A percentile compares a stretch with the other conserved stretches of the same genome.
Evolutionary conservation across 2,113 vertebrate species (phyloP).

Genomic region (Rhinolophus ferrumequinum): DNA sequence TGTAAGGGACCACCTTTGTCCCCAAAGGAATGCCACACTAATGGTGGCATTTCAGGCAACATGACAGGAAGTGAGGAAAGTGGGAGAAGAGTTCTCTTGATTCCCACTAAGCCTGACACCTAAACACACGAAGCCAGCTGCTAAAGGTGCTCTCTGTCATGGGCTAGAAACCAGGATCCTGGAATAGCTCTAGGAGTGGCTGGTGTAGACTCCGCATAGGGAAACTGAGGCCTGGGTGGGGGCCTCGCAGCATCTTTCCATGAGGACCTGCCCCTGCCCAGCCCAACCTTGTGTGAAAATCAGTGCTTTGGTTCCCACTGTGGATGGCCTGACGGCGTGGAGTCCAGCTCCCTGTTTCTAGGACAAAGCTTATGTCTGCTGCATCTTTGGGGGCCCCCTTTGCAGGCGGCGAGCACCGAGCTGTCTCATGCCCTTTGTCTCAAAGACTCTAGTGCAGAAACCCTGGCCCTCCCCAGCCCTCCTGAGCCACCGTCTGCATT

Average conservation of each 20-base stretch:
- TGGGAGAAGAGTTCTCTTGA: background rate
- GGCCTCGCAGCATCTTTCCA: background rate
- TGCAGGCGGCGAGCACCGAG: accelerated
- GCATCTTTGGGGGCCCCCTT: accelerated
- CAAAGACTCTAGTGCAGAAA: background rate
- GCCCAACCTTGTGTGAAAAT: background rate
- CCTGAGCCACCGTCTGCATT: accelerated
- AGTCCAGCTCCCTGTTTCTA: background rate
- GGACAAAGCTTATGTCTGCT: background rate
- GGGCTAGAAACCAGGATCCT: background rate
- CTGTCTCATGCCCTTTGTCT: background rate
- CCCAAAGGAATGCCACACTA: background rate
- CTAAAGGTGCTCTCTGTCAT: background rate
- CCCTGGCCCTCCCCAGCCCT: accelerated
- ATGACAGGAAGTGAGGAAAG: background rate
- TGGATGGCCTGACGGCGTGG: accelerated
- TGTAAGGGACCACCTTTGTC: background rate
- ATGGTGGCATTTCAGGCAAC: background rate
- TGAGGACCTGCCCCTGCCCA: accelerated
- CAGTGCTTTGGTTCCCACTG: accelerated
- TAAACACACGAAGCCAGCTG: background rate
- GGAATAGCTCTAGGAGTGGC: background rate
- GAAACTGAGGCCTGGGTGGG: background rate
- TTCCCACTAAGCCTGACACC: background rate
- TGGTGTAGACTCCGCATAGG: background rate